Evolutionary conservation across 2,888 invertebrate genomes (phyloP).

Genomic region (Sicus ferrugineus): DNA sequence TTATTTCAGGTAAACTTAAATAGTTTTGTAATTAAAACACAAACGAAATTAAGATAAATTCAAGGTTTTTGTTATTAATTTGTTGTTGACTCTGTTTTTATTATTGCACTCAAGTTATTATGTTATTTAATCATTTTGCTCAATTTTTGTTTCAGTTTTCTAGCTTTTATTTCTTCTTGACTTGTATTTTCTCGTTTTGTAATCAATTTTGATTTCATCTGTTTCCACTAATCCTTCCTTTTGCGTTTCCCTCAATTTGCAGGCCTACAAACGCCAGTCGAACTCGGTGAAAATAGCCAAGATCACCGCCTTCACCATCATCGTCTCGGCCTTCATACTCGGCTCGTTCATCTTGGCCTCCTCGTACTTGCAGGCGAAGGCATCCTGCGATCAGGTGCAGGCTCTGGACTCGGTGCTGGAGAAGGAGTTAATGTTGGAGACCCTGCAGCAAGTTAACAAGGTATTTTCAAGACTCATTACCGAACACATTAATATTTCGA

Average conservation of each 20-base stretch:
- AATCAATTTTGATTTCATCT: neutral
- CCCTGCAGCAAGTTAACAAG: constrained; percentile 74
- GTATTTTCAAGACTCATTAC: constrained; percentile 57
- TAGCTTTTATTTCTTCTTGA: neutral
- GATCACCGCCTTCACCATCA: constrained; percentile 83
- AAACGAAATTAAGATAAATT: neutral
- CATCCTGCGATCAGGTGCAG: constrained; percentile 80
- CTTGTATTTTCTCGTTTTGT: neutral
- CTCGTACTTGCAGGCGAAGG: constrained; percentile 82
- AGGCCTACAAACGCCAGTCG: constrained; percentile 83
- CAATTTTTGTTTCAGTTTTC: neutral
- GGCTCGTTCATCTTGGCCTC: constrained; percentile 85
- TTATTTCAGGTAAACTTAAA: neutral
- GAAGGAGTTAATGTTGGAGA: constrained; percentile 76
- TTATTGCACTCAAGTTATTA: neutral
- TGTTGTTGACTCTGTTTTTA: no score
- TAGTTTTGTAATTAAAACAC: neutral
- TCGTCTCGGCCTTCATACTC: constrained; percentile 80
- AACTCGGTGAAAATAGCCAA: constrained; percentile 86
- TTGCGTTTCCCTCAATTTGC: constrained; percentile 41
- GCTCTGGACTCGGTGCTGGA: constrained; percentile 74
- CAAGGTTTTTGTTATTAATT: no score
- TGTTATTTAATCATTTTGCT: neutral
- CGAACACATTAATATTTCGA: no score
- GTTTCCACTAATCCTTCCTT: neutral